Evolutionary conservation across 1,140 invertebrate genomes (phyloP), one percentile per base, ranked within the genome.

Genomic region (Ladona fulva): DNA sequence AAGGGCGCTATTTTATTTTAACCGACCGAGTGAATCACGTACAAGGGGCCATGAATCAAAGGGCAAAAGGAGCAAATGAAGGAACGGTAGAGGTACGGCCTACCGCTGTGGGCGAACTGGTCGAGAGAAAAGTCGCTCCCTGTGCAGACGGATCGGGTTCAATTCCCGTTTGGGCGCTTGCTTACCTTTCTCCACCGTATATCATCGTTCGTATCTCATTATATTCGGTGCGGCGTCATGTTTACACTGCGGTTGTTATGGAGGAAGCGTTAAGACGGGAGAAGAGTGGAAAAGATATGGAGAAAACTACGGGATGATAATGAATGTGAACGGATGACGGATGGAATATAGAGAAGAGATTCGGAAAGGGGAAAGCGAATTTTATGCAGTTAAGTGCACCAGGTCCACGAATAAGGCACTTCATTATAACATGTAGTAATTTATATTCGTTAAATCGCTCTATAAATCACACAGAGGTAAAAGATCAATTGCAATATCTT

Each of bases 171-270:
- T 66, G 52, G 52, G 52, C 52, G 44, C 10, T 52, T 52, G 44
- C 44, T 52, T 66, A 6, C 1, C 1, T 12, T 16, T 12, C 52
- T 16, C 52, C 52, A 12, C 52, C 52, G 52, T 66, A 66, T 12
- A 66, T 66, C 52, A 66, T 66, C 52, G n/a, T 66, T 66, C 52
- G 52, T 66, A 66, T 66, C 52, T 66, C 52, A 66, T 66, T 66
- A 66, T 22, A 22, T 66, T 19, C 52, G n/a, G 16, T 12, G 52
- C n/a, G 52, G 52, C 52, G 52, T 66, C 52, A 12, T 66, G 52
- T 66, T 66, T 66, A 66, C 52, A 66, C 52, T 22, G 52, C 16
- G n/a, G 52, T 16, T 66, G 52, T 66, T 22, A 22, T 22, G n/a
- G n/a, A 66, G n/a, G 14, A 22, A 12, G 14, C 52, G 52, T 66